Evolutionary conservation across 2,113 vertebrate species (phyloP), one percentile per base, ranked within the genome.

Genomic region (Microcebus ravelobensis): DNA sequence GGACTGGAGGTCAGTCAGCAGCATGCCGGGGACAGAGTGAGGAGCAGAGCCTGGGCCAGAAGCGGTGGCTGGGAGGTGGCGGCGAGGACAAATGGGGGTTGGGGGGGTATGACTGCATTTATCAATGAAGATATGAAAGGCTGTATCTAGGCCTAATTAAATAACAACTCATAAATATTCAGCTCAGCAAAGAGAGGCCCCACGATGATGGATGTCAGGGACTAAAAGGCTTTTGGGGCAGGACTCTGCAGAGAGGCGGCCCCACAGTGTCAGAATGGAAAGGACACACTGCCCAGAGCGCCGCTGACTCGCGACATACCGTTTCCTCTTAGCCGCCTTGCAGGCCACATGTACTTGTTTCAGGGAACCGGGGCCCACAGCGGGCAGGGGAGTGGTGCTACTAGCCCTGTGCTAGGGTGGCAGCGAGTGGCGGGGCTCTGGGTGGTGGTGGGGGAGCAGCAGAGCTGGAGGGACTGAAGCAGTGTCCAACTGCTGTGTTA

Each of bases 141-240:
- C 96, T 96, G 96, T 39, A 65, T 94, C 57, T n/a, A 23, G 36
- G 45, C 71, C 50, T 68, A 36, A 65, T 97, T 95, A 97, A 98
- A 97, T 97, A 97, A 98, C 91, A 93, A 80, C 48, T 96, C 83
- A 20, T 13, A 10, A 34, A 74, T 87, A 95, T 87, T 94, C 95
- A 94, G 65, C 88, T 82, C 70, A 36, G 94, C 86, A 86, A 91
- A 87, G 96, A 9, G 74, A 91, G 92, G 13, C 65, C 48, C 31
- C 89, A 31, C 73, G 59, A 17, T 17, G 36, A 36, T 3, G 80
- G 86, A 61, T 68, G 52, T 87, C 97, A 95, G 90, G 57, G 88
- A 96, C 82, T 68, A 83, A 87, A 93, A 87, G 59, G 85, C 34
- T 42, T 61, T 70, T 86, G 36, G 92, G 71, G 96, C 83, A 93